A percentile compares a stretch with the other conserved stretches of the same genome.
These are phyloP conservation scores for Caenorhabditis macrosperma DNA, from an alignment of 2,888 invertebrate species.

Conservation along the genomic window DNA sequence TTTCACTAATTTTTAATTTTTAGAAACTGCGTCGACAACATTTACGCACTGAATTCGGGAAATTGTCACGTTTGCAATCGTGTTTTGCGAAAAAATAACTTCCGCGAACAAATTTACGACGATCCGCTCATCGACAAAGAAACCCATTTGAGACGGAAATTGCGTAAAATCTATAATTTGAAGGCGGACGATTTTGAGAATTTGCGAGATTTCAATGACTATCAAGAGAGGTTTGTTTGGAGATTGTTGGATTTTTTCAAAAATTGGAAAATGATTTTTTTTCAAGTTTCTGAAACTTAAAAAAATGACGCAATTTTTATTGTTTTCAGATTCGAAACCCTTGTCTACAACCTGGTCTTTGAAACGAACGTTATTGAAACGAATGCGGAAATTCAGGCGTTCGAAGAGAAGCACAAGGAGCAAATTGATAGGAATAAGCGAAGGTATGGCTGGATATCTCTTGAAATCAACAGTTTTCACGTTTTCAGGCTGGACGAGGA, in stretches of 20 bases:
- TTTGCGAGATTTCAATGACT: conserved; percentile 92
- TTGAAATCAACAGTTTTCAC: too few species aligned
- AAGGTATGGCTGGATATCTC: conserved; percentile 57
- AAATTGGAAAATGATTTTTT: conserved; percentile 2
- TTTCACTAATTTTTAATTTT: background rate
- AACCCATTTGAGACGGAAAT: conserved; percentile 92
- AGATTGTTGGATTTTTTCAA: conserved; percentile 1
- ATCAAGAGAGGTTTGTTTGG: conserved; percentile 93
- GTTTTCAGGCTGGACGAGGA: conserved; percentile 83
- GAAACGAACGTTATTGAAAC: conserved; percentile 72
- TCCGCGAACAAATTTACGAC: conserved; percentile 95
- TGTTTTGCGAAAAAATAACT: conserved; percentile 90
- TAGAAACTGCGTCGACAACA: conserved; percentile 82
- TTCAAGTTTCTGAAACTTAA: background rate
- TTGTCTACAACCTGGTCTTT: conserved; percentile 74
- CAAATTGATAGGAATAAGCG: conserved; percentile 77
- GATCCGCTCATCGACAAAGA: conserved; percentile 97
- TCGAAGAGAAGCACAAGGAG: conserved; percentile 72
- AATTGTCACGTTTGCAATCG: conserved; percentile 87
- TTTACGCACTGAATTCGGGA: conserved; percentile 96
- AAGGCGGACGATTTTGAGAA: conserved; percentile 93
- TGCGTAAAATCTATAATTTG: conserved; percentile 90
- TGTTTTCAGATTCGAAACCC: conserved; percentile 61
- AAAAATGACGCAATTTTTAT: too few species aligned
- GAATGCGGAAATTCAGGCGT: conserved; percentile 72